Base-by-base conservation (phyloP, 2,888 invertebrate species). In the Orchesellides sinensis region DNA sequence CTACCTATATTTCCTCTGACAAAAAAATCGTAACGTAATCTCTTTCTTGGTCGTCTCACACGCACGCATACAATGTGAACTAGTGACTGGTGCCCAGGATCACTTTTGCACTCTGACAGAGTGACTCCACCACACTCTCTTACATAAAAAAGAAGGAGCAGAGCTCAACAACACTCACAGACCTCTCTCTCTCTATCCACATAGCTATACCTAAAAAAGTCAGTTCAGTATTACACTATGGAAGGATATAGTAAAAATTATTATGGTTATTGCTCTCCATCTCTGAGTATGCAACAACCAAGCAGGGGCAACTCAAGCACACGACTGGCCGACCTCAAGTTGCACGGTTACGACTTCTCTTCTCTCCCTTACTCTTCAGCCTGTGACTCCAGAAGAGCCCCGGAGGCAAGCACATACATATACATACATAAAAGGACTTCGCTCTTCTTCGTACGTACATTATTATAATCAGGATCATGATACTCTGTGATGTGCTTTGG, bases 311-410 rank as follows among this genome's bases (percentile, higher is more conserved):
- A 84, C 83, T 85, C 83, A 84, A 84, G 84, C 85, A 85, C 84
- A 85, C 84, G 85, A 85, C 85, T 84, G 86, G 83, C 75, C 85
- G 85, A 85, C 85, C 85, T 86, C 84, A 86, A 85, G 87, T 85
- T 85, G 81, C 84, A 85, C 85, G 85, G 84, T 84, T 84, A 86
- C 87, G 87, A 87, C 86, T 86, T 84, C 74, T 40, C 40, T 82
- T 17, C 49, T 70, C 83, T 83, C 69, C 78, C n/a, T n/a, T n/a
- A n/a, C n/a, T n/a, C n/a, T n/a, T n/a, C n/a, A n/a, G n/a, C n/a
- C n/a, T n/a, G n/a, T n/a, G n/a, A n/a, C n/a, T n/a, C n/a, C n/a
- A n/a, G n/a, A n/a, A 74, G 77, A 84, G 84, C 85, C 87, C 87
- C 87, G 85, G 72, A 87, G 87, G 87, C 78, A 87, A 86, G 87